Evolutionary conservation across 2,113 vertebrate species (phyloP).

Genomic region (Vimba vimba): DNA sequence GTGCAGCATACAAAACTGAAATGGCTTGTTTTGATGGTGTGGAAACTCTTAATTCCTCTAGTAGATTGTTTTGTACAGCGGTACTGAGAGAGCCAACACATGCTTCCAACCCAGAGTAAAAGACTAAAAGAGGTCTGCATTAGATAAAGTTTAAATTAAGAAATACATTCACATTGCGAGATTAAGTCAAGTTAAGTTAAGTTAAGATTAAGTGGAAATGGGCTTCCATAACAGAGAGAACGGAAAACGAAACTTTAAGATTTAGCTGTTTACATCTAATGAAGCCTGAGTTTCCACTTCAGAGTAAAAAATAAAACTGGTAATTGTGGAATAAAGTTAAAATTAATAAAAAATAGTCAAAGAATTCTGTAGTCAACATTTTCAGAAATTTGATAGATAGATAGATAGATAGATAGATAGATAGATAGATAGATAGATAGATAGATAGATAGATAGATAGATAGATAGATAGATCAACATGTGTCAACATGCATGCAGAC

Average conservation of each 20-base stretch:
- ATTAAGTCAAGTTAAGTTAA: too few species aligned
- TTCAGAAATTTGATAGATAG: too few species aligned
- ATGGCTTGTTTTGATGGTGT: conserved; percentile 24
- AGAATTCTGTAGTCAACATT: too few species aligned
- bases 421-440: too few species aligned
- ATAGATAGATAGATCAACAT: too few species aligned
- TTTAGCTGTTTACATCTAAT: not conserved
- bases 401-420: too few species aligned
- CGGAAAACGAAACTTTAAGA: not conserved
- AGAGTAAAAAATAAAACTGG: too few species aligned
- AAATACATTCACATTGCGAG: not conserved
- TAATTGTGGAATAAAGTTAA: too few species aligned
- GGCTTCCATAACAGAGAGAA: not conserved
- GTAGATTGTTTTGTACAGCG: conserved; percentile 15
- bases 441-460: too few species aligned
- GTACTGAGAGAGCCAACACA: not conserved
- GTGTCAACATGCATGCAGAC: too few species aligned
- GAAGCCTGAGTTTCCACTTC: too few species aligned
- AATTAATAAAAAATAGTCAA: too few species aligned
- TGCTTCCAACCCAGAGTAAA: not conserved
- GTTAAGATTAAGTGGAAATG: not conserved
- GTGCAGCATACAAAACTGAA: conserved; percentile 31
- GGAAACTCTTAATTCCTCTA: not conserved
- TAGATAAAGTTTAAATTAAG: not conserved
- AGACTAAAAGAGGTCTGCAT: not conserved